Conservation (phyloP, 1,140 invertebrate species). For the Delia radicum region DNA sequence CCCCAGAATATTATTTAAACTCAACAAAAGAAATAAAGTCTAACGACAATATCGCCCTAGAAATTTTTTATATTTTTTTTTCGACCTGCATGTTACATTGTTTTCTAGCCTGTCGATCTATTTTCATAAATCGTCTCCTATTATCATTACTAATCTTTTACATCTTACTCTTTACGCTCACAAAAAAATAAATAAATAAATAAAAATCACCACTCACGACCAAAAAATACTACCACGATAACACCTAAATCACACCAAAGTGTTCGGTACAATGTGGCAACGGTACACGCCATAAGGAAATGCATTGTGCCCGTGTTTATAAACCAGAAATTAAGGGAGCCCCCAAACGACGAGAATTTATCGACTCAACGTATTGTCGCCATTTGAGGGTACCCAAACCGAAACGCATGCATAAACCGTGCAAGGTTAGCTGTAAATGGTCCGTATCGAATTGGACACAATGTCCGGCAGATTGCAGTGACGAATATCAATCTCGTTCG, state of each 20-base stretch:
- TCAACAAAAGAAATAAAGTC: too few relatives aligned
- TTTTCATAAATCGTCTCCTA: too few relatives aligned
- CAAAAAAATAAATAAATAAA: too few relatives aligned
- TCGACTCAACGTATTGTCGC: constrained; percentile 41
- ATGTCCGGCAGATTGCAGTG: constrained; percentile 68
- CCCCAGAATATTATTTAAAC: too few relatives aligned
- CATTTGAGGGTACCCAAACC: constrained; percentile 36
- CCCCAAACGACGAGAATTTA: constrained; percentile 32
- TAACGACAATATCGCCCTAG: too few relatives aligned
- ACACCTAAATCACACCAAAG: constrained; percentile 27
- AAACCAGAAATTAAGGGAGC: constrained; percentile 42
- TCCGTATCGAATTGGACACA: constrained; percentile 56
- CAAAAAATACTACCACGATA: background rate
- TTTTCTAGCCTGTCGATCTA: too few relatives aligned
- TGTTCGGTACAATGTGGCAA: constrained; percentile 51
- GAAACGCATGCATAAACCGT: constrained; percentile 41
- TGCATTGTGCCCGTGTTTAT: constrained; percentile 44
- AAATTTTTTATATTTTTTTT: too few relatives aligned
- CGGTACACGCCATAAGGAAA: constrained; percentile 39
- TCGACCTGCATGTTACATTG: too few relatives aligned
- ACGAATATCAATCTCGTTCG: constrained; percentile 62
- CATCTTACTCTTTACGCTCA: background rate
- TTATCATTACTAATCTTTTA: background rate
- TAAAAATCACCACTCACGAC: background rate
- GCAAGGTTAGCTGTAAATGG: constrained; percentile 54